Evolutionary conservation across 2,888 invertebrate species (phyloP).

Genomic region (Zygaena filipendulae): DNA sequence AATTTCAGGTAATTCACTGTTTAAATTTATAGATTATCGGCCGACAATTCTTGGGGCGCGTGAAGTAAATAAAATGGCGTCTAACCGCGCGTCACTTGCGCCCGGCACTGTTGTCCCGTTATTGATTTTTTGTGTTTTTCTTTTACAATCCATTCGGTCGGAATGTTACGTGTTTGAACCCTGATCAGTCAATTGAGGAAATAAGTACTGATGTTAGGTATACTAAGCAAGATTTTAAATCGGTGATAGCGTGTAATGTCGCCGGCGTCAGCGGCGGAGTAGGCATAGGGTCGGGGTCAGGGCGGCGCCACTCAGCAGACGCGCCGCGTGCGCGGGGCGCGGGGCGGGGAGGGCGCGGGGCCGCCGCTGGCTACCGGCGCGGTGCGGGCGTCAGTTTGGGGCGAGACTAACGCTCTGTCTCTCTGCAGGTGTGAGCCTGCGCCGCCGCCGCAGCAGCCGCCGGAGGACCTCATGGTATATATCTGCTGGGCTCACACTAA

Average conservation of each 20-base stretch:
- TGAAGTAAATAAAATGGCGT: conserved; percentile 62
- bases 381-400: conserved; percentile 46
- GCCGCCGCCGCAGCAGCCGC: conserved; percentile 63
- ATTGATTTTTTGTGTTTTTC: conserved; percentile 37
- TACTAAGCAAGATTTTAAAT: conserved; percentile 66
- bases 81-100: conserved; percentile 56
- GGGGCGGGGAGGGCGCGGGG: conserved; percentile 17
- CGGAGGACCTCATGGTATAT: conserved; percentile 64
- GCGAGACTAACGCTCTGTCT: conserved; percentile 67
- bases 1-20: conserved; percentile 49
- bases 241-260: conserved; percentile 40
- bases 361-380: conserved; percentile 23
- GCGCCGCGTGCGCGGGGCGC: conserved; percentile 68
- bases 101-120: conserved; percentile 51
- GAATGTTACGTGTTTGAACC: too few species aligned
- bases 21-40: conserved; percentile 22
- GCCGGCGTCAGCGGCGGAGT: conserved; percentile 18
- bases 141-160: conserved; percentile 27
- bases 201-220: too few species aligned
- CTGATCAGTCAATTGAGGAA: too few species aligned
- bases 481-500: conserved; percentile 67
- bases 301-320: conserved; percentile 70
- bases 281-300: conserved; percentile 54
- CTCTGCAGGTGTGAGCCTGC: conserved; percentile 70
- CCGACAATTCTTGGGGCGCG: conserved; percentile 42